Conservation (phyloP, 2,797 vertebrate species). For the Smutsia gigantea region DNA sequence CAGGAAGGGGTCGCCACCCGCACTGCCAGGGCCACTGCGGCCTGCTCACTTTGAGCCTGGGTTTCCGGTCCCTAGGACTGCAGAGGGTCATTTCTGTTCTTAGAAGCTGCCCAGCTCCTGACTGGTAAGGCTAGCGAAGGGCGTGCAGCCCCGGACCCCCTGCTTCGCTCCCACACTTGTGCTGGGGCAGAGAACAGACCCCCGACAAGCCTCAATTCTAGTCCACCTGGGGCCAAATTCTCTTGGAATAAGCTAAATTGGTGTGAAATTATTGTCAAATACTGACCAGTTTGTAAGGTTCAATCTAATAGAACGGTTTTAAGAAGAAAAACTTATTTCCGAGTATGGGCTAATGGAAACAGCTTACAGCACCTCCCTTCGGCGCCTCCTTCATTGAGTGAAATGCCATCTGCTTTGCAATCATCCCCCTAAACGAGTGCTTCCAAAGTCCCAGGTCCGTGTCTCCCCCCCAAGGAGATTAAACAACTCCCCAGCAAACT, state of each 20-base stretch:
- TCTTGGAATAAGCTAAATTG: no score
- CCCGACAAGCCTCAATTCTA: no score
- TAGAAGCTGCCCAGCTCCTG: fast-evolving
- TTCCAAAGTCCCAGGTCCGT: background rate
- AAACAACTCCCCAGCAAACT: background rate
- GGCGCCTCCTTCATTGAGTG: background rate
- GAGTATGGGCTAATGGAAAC: fast-evolving
- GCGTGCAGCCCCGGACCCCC: no score
- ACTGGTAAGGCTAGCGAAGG: background rate
- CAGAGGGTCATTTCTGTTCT: no score
- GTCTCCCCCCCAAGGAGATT: background rate
- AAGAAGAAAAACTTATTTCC: background rate
- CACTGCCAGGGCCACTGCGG: background rate
- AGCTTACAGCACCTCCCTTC: background rate
- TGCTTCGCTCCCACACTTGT: no score
- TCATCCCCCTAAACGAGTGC: fast-evolving
- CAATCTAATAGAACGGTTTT: no score
- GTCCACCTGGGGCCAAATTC: background rate
- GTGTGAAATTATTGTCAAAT: background rate
- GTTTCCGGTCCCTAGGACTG: background rate
- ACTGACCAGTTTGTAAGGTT: background rate
- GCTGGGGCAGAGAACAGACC: background rate
- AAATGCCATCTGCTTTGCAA: fast-evolving
- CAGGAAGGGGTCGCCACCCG: fast-evolving
- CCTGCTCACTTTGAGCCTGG: background rate